phyloP scores from a whole-genome alignment of 2,797 vertebrate genomes.

The Poeciliopsis paucimaculata region DNA sequence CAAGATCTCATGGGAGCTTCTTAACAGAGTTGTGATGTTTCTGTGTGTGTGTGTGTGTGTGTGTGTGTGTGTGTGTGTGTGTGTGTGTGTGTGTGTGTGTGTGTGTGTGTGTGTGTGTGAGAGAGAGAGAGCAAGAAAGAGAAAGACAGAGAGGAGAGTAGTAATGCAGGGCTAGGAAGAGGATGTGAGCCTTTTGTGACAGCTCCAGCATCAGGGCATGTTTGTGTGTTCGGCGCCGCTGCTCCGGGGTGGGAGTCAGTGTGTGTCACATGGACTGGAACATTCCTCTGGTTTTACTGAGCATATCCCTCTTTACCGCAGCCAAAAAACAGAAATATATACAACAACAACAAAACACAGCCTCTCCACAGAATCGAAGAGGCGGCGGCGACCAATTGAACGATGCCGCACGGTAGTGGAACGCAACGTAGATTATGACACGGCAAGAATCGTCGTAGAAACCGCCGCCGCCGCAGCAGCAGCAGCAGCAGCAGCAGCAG shows the following conservation, averaged over 20 bases:
- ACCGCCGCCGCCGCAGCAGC: conserved; percentile 19
- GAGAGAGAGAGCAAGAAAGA: neutral
- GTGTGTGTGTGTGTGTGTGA: conserved; percentile 34
- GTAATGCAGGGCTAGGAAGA: conserved; percentile 43
- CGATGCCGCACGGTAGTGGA: conserved; percentile 55
- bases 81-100: conserved; percentile 50
- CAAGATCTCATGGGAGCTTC: conserved; percentile 15
- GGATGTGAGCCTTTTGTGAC: conserved; percentile 69
- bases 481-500: conserved; percentile 15
- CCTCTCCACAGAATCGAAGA: conserved; percentile 40
- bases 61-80: neutral
- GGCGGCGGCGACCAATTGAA: conserved; percentile 50
- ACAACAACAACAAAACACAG: conserved; percentile 19
- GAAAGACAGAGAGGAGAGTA: neutral
- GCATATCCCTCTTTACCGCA: conserved; percentile 36
- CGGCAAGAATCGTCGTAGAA: conserved; percentile 66
- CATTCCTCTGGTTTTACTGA: conserved; percentile 63
- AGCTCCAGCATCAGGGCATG: conserved; percentile 57
- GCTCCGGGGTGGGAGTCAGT: conserved; percentile 61
- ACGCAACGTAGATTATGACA: conserved; percentile 70
- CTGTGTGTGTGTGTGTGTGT: conserved; percentile 38
- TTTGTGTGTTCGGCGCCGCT: conserved; percentile 61
- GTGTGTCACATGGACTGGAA: conserved; percentile 67
- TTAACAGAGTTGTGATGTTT: conserved; percentile 39
- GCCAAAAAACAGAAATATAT: conserved; percentile 20